Percentiles rank a stretch among this genome's conserved stretches.
These are phyloP conservation scores for Colaptes auratus DNA, from an alignment of 2,113 vertebrate species.

Conservation along the genomic window DNA sequence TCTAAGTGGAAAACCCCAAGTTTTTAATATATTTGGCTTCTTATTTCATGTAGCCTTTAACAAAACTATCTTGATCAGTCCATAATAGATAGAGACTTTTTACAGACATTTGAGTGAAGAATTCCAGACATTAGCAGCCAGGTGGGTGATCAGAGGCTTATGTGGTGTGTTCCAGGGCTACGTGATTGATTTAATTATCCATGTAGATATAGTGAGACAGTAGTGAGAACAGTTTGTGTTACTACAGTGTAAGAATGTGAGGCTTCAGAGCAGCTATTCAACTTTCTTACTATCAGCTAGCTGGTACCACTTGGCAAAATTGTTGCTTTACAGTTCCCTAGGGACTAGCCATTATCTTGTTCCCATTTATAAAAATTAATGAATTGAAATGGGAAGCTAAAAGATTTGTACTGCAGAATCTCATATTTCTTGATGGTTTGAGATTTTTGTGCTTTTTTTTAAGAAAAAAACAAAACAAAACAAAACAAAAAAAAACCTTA, in stretches of 20 bases:
- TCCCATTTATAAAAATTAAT: conserved; percentile 47
- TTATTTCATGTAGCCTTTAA: neutral
- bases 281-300: neutral
- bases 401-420: neutral
- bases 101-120: neutral
- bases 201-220: neutral
- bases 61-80: neutral
- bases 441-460: neutral
- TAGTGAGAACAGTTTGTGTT: neutral
- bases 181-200: neutral
- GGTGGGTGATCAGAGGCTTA: neutral
- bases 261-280: neutral
- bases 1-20: neutral
- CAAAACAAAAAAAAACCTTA: neutral
- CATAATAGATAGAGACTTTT: neutral
- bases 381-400: conserved; percentile 32
- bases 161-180: neutral
- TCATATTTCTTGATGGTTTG: conserved; percentile 25
- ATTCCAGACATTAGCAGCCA: neutral
- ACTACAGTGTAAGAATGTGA: neutral
- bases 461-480: neutral
- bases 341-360: neutral
- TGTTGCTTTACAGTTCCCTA: neutral
- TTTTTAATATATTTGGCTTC: neutral
- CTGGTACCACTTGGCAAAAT: neutral